Evolutionary conservation across 2,888 invertebrate genomes (phyloP).

Genomic region (Acanthosepion lycidas): DNA sequence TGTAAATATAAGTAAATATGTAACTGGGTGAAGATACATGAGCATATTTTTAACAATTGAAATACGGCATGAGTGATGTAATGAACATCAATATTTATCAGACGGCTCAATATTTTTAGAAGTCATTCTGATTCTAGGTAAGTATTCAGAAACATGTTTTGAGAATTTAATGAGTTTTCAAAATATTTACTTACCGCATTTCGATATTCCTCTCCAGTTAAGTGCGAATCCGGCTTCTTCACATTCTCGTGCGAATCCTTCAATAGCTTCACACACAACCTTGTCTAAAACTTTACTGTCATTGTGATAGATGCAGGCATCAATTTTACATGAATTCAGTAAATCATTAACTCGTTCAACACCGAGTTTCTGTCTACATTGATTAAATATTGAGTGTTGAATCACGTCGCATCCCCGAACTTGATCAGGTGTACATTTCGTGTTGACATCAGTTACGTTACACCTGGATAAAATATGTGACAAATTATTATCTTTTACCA

Average conservation of each 20-base stretch:
- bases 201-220: background rate
- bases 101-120: background rate
- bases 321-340: background rate
- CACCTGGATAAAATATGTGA: background rate
- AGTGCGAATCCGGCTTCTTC: background rate
- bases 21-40: no score
- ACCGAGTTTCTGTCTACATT: background rate
- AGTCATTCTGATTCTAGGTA: no score
- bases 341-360: background rate
- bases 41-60: no score
- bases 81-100: no score
- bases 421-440: background rate
- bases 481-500: no score
- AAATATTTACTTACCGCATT: slow-evolving; percentile 35
- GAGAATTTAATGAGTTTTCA: no score
- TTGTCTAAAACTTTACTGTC: background rate
- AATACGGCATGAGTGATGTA: no score
- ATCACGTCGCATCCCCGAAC: background rate
- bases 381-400: background rate
- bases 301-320: background rate
- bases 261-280: no score
- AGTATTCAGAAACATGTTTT: no score
- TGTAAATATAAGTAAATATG: no score
- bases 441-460: rapidly evolving
- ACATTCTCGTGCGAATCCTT: no score